phyloP scores from a whole-genome alignment of 2,113 vertebrate species.

The Protomyctophum bolini region DNA sequence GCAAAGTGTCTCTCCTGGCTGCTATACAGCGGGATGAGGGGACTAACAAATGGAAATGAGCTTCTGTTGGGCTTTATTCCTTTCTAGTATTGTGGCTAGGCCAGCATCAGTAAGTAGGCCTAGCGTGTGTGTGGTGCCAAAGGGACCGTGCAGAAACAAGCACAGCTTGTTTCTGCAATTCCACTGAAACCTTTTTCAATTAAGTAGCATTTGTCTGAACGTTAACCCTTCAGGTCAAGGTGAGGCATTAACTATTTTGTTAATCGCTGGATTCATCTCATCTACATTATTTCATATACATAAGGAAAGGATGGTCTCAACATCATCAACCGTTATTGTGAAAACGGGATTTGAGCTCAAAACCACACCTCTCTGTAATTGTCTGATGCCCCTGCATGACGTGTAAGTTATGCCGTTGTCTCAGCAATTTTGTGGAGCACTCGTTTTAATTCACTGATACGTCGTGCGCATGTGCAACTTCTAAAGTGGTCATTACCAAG shows the following conservation, averaged over 20 bases:
- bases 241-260: not conserved
- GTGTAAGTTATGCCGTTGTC: too few relatives aligned
- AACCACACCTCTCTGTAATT: too few relatives aligned
- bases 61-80: conserved; percentile 36
- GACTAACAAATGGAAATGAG: conserved; percentile 42
- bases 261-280: not conserved
- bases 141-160: not conserved
- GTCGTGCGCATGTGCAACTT: too few relatives aligned
- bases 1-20: conserved; percentile 15
- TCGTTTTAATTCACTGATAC: too few relatives aligned
- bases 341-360: too few relatives aligned
- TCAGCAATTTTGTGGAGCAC: too few relatives aligned
- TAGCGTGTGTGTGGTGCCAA: not conserved
- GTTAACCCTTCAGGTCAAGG: conserved; percentile 6
- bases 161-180: conserved; percentile 10
- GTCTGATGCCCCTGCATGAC: too few relatives aligned
- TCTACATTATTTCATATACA: not conserved
- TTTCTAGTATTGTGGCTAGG: conserved; percentile 27
- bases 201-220: not conserved
- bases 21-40: not conserved
- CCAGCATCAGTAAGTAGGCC: conserved; percentile 24
- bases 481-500: too few relatives aligned
- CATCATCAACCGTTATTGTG: not conserved
- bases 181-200: conserved; percentile 7
- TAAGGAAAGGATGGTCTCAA: not conserved